Evolutionary conservation across 1,140 invertebrate genomes (phyloP).

Genomic region (Plutomurus gul): DNA sequence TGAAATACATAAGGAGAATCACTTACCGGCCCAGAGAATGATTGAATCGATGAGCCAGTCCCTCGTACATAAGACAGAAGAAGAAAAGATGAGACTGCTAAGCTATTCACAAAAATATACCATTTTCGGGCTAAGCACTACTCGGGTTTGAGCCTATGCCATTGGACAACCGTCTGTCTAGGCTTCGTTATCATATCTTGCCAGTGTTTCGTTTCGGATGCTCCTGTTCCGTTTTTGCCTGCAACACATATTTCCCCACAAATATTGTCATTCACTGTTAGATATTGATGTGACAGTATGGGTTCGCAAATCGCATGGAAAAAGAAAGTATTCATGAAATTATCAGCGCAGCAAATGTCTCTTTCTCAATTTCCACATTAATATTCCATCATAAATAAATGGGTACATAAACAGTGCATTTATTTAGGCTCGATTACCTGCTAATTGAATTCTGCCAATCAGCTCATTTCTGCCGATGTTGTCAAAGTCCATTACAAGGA

Average conservation of each 20-base stretch:
- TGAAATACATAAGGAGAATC: neutral
- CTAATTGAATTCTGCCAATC: conserved; percentile 84
- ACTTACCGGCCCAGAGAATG: conserved; percentile 34
- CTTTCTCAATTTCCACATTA: too few species aligned
- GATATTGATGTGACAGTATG: too few species aligned
- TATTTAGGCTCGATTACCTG: conserved; percentile 63
- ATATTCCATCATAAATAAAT: neutral
- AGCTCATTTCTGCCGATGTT: conserved; percentile 91
- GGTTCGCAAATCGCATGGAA: too few species aligned
- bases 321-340: too few species aligned
- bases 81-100: conserved; percentile 39
- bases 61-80: conserved; percentile 34
- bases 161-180: conserved; percentile 78
- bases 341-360: too few species aligned
- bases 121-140: conserved; percentile 39
- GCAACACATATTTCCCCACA: conserved; percentile 57
- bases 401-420: neutral
- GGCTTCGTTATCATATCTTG: conserved; percentile 96
- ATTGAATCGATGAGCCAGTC: conserved; percentile 30
- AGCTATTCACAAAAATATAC: conserved; percentile 50
- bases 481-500: conserved; percentile 94
- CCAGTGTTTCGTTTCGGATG: conserved; percentile 91
- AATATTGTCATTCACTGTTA: conserved; percentile 31
- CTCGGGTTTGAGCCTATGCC: conserved; percentile 58
- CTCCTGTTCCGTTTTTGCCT: conserved; percentile 89